These are phyloP conservation scores for Pseudomyrmex sp. DNA, from an alignment of 1,140 invertebrate genomes.

Conservation along the genomic window DNA sequence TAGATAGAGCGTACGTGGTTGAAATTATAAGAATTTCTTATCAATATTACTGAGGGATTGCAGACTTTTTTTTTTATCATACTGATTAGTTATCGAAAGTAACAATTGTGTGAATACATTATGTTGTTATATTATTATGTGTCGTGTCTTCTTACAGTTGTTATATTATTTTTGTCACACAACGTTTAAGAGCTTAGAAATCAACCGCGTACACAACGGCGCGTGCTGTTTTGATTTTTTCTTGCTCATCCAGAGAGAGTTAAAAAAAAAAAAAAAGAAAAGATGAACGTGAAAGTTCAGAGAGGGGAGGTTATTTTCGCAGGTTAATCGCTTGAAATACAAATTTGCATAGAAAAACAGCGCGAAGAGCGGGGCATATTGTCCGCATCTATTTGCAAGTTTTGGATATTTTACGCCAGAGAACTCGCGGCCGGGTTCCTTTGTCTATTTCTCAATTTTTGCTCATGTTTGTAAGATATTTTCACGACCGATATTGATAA, in stretches of 20 bases:
- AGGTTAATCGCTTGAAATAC: conserved; percentile 73
- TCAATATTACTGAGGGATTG: no score
- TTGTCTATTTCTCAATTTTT: not conserved
- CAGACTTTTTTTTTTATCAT: no score
- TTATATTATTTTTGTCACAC: no score
- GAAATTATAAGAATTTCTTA: no score
- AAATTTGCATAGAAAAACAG: conserved; percentile 75
- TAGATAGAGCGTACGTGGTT: no score
- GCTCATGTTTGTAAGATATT: conserved; percentile 36
- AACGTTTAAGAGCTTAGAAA: no score
- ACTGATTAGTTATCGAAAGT: no score
- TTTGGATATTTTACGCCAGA: conserved; percentile 48
- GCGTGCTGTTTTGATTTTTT: conserved; percentile 27
- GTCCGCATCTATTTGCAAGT: conserved; percentile 21
- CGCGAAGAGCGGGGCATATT: conserved; percentile 12
- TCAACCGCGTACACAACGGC: not conserved
- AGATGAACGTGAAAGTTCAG: conserved; percentile 47
- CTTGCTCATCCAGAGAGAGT: not conserved
- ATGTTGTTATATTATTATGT: no score
- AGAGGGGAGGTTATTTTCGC: conserved; percentile 58
- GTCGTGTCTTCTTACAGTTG: no score
- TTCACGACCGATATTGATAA: not conserved
- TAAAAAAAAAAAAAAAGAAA: conserved; percentile 17
- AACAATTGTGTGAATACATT: no score
- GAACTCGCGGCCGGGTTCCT: conserved; percentile 21